Evolutionary conservation across 2,888 invertebrate genomes (phyloP).

Genomic region (Argyresthia albistria): DNA sequence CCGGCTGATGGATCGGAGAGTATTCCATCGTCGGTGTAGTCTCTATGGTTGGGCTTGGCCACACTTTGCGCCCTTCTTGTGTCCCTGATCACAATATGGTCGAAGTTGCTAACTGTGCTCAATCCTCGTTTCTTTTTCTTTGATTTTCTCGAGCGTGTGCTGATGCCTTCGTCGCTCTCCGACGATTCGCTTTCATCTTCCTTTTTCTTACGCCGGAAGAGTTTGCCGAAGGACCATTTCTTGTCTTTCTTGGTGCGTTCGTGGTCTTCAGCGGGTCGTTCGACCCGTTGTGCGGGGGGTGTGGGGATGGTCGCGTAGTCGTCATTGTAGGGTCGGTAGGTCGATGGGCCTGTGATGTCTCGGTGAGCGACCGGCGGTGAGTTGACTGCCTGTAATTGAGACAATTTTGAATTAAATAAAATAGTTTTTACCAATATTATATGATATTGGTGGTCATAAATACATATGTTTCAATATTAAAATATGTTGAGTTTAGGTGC

Average conservation of each 20-base stretch:
- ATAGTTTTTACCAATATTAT: too few species aligned
- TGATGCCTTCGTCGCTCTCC: conserved; percentile 59
- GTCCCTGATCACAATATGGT: conserved; percentile 75
- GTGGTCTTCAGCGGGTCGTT: conserved; percentile 43
- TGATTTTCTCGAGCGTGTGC: conserved; percentile 50
- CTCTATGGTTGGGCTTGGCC: conserved; percentile 46
- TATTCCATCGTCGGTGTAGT: conserved; percentile 63
- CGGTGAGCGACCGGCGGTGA: conserved; percentile 61
- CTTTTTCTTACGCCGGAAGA: conserved; percentile 83
- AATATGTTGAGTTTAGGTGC: too few species aligned
- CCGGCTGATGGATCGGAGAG: conserved; percentile 73
- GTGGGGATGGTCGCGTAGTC: conserved; percentile 44
- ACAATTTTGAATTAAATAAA: conserved; percentile 12
- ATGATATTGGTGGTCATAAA: too few species aligned
- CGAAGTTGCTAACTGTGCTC: conserved; percentile 73
- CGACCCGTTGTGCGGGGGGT: conserved; percentile 27
- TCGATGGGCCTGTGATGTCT: conserved; percentile 38
- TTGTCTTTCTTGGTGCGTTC: conserved; percentile 72
- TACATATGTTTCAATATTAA: too few species aligned
- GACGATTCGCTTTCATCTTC: conserved; percentile 74
- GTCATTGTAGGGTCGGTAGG: conserved; percentile 53
- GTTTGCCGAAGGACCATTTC: conserved; percentile 87
- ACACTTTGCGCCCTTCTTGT: conserved; percentile 64
- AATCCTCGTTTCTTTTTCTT: conserved; percentile 67
- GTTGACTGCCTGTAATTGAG: conserved; percentile 63